Evolutionary conservation across 2,113 vertebrate species (phyloP).

Genomic region (Peromyscus leucopus): DNA sequence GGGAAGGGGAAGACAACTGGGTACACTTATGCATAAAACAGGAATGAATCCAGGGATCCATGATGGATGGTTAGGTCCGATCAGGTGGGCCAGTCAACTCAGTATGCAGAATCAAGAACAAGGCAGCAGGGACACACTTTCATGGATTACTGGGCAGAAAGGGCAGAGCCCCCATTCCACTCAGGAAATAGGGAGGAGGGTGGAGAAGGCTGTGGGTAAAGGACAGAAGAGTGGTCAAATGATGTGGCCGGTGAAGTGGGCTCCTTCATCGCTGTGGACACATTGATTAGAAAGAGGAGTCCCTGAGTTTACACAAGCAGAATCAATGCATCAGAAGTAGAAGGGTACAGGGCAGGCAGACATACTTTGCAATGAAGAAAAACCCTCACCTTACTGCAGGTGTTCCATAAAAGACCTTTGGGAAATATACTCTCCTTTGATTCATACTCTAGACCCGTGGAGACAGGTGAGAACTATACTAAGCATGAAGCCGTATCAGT

Average conservation of each 20-base stretch:
- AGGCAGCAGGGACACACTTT: background rate
- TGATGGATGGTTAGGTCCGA: background rate
- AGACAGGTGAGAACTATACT: background rate
- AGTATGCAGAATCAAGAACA: background rate
- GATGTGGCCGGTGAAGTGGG: background rate
- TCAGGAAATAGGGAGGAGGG: background rate
- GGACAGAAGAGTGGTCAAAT: background rate
- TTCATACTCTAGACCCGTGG: background rate
- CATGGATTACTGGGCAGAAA: background rate
- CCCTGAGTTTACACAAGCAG: background rate
- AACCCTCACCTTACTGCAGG: background rate
- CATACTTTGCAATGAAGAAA: background rate
- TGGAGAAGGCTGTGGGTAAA: background rate
- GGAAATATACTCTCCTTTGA: background rate
- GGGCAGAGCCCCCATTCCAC: background rate
- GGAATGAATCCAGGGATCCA: background rate
- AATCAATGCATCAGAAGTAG: background rate
- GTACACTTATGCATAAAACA: background rate
- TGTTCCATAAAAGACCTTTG: background rate
- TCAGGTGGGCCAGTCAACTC: no score
- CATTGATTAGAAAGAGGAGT: background rate
- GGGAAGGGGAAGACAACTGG: background rate
- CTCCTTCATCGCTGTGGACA: background rate
- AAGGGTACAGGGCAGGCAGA: background rate
- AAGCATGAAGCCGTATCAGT: background rate